Percentiles rank a stretch among this genome's conserved stretches.
Conservation (phyloP, 2,113 vertebrate genomes). For the Ivindomyrus marchei region DNA sequence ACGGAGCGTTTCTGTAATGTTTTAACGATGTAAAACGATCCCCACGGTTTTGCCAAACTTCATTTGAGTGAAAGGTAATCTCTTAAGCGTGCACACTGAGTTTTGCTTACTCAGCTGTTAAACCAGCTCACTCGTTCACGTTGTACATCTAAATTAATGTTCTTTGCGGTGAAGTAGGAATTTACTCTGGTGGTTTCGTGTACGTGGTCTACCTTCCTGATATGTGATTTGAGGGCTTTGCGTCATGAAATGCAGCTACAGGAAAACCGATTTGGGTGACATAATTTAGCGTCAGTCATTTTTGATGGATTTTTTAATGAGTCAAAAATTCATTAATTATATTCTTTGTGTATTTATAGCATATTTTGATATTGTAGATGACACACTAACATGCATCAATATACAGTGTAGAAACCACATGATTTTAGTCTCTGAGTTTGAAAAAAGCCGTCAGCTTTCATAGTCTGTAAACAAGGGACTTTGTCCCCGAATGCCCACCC, state of each 20-base stretch:
- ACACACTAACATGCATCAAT: not conserved
- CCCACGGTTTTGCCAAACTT: not conserved
- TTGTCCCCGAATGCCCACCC: not conserved
- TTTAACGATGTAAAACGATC: not conserved
- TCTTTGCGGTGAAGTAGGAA: no score
- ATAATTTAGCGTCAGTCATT: not conserved
- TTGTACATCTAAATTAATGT: not conserved
- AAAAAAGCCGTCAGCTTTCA: not conserved
- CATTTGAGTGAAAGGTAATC: not conserved
- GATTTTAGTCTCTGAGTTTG: not conserved
- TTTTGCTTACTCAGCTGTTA: not conserved
- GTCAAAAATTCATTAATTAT: not conserved
- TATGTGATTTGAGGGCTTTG: not conserved
- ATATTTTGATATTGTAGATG: not conserved
- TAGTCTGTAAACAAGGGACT: not conserved
- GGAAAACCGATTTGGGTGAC: not conserved
- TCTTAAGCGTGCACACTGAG: not conserved
- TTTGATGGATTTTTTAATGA: not conserved
- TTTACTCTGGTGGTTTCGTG: not conserved
- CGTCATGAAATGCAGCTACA: not conserved
- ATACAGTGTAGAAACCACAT: not conserved
- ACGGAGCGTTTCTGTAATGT: not conserved
- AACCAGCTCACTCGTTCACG: not conserved
- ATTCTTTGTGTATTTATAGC: not conserved
- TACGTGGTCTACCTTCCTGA: not conserved